Base-by-base conservation (phyloP, 1,140 invertebrate genomes). In the Pentalonia nigronervosa region DNA sequence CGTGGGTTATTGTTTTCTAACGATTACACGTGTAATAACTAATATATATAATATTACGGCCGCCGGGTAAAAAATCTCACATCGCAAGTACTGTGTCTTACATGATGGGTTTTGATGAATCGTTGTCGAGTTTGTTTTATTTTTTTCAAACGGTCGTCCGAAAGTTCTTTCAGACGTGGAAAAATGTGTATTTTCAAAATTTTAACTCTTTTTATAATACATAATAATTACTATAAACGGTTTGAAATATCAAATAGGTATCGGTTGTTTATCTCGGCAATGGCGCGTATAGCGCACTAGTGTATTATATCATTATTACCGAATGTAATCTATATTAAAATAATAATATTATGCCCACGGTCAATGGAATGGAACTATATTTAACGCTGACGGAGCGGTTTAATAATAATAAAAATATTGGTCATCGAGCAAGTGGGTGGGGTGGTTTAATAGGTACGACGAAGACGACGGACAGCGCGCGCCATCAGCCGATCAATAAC, bases 341-440 rank as follows among this genome's bases (percentile, higher is more conserved):
- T 86, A 47, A 36, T 17, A 30, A 14, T 45, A 86, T 86, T 30
- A 14, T 47, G 41, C 41, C 7, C 76, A 36, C 4, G 30, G 84
- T 86, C n/a, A 86, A 86, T 86, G 84, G 84, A 86, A 86, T 86
- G 84, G 84, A 86, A 86, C 84, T 7, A 86, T 47, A 86, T 84
- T 86, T 34, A 83, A 20, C 76, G 60, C 60, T n/a, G n/a, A 30
- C n/a, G 60, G 60, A 76, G 60, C 76, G 34, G 34, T 30, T 47
- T 45, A 84, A 84, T 84, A 45, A 36, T 41, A 41, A 86, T 47
- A 47, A 86, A 20, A 17, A 86, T 86, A 47, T 30, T 7, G 41
- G 6, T 4, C 84, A 45, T 30, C 45, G 41, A 17, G 20, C 6
- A 17, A 76, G 41, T 11, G 83, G 34, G 34, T 23, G 41, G 81